Evolutionary conservation across 2,888 invertebrate species (phyloP).

Genomic region (Tenthredo distinguenda): DNA sequence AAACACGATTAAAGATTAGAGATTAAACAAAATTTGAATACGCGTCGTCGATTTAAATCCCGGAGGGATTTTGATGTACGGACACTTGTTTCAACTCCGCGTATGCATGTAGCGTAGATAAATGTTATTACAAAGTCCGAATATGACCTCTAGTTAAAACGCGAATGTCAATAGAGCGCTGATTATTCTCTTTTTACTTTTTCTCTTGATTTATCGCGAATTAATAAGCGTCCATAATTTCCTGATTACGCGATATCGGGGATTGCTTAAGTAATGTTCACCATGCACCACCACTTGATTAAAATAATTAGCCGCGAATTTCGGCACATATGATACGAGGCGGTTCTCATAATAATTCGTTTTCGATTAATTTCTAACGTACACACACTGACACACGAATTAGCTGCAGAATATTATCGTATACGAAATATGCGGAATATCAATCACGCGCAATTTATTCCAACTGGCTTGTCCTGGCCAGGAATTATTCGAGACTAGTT

Average conservation of each 20-base stretch:
- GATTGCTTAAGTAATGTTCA: neutral
- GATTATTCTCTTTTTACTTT: neutral
- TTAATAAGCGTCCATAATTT: neutral
- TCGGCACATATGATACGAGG: neutral
- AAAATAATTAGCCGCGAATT: neutral
- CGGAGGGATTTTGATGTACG: neutral
- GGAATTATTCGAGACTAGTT: neutral
- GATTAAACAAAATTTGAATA: too few relatives aligned
- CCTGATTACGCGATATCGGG: neutral
- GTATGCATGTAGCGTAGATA: neutral
- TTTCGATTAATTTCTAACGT: neutral
- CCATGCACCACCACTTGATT: slow-evolving; percentile 16
- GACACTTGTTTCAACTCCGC: neutral
- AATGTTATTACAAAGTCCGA: neutral
- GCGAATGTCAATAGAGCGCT: neutral
- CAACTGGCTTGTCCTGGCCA: neutral
- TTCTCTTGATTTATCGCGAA: neutral
- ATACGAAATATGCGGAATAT: neutral
- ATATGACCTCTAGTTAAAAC: neutral
- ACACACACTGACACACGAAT: neutral
- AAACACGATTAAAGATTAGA: neutral
- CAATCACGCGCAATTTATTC: neutral
- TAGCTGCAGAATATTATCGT: too few relatives aligned
- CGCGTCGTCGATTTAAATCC: too few relatives aligned
- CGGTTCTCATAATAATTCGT: neutral